Conservation (phyloP, 2,888 invertebrate species). For the Papilio protenor region DNA sequence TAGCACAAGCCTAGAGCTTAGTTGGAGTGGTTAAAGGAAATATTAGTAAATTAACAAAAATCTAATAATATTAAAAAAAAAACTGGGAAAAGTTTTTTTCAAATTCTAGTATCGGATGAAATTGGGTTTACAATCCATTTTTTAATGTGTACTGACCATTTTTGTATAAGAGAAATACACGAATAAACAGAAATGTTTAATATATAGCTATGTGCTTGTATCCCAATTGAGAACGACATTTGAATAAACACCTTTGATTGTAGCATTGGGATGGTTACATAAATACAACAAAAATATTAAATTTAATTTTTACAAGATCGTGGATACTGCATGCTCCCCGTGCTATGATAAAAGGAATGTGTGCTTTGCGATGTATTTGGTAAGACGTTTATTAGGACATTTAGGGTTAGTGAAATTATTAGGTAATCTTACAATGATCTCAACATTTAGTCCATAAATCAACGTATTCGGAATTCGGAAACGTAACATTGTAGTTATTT, state of each 20-base stretch:
- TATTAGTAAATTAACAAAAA: too few relatives aligned
- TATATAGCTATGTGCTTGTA: too few relatives aligned
- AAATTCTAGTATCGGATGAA: not conserved
- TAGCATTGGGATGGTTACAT: not conserved
- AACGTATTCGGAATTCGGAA: not conserved
- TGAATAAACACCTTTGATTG: not conserved
- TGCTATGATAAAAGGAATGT: not conserved
- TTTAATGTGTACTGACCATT: not conserved
- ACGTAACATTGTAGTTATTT: not conserved
- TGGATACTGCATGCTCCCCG: not conserved
- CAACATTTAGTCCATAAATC: not conserved
- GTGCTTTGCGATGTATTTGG: not conserved
- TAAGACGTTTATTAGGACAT: not conserved
- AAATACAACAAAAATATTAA: too few relatives aligned
- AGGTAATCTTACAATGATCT: not conserved
- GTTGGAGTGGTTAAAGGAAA: too few relatives aligned
- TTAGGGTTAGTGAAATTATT: not conserved
- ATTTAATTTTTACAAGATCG: not conserved
- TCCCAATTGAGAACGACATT: too few relatives aligned
- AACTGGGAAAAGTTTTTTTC: not conserved
- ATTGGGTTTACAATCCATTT: not conserved
- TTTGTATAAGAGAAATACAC: not conserved
- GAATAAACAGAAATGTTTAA: too few relatives aligned
- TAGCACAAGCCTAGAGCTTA: too few relatives aligned
- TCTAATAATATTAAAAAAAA: too few relatives aligned